Base-by-base conservation (phyloP, 1,140 invertebrate species). In the Odontomachus brunneus region DNA sequence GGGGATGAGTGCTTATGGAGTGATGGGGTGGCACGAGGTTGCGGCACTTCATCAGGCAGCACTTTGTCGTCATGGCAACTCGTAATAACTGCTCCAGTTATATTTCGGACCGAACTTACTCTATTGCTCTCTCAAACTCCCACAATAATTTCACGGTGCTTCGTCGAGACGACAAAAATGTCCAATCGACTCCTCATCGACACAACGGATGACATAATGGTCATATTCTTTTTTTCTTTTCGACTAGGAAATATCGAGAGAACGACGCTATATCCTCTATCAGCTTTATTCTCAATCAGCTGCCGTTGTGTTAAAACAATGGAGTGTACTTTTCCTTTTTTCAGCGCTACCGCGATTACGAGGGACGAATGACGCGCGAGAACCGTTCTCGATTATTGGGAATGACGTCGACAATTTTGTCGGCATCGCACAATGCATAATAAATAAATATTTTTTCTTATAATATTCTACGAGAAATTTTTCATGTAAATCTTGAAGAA, bases 11-110 rank as follows among this genome's bases (percentile, higher is more conserved):
- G 83, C 2, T 65, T 33, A 51, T 73, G 76, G 82, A 65, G 63
- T 90, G 84, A 87, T 83, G 73, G 84, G 86, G 80, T 62, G 82
- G 78, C 82, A 87, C 65, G 72, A 71, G 72, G 78, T 65, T 74
- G 82, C 33, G 82, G 87, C 87, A 93, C 92, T 93, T 93, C 89
- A 94, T 94, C 91, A 93, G 88, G 80, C 88, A 92, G 93, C 93
- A 94, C 93, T 94, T 93, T 93, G 91, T 94, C 84, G 85, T 83
- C 92, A 94, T 93, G 90, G 92, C 89, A 91, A 94, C 93, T 91
- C 90, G 89, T 92, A 92, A 93, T 93, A 92, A 91, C 91, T 91
- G 89, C 91, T 92, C 88, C 85, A 89, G 91, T 89, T 91, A 90
- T 83, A 88, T 86, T 89, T 67, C 83, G 81, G 51, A 75, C 81